Conservation (phyloP, 2,797 vertebrate genomes). For the Labeo calbasu region DNA sequence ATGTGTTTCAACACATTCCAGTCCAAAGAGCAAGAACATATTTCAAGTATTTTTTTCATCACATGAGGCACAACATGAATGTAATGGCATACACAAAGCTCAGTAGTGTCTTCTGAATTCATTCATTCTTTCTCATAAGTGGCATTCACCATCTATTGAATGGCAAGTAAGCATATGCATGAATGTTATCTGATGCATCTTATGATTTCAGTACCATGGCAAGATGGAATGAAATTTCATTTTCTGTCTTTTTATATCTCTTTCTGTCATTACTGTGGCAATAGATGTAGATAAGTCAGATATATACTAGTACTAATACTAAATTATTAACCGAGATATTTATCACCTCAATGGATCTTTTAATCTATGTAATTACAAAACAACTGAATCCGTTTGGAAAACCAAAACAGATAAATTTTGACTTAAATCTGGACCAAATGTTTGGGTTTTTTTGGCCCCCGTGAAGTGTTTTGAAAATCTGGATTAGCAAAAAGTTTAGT, state of each 20-base stretch:
- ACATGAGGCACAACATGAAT: background rate
- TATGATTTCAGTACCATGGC: background rate
- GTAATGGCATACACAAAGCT: constrained; percentile 1
- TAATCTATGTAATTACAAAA: background rate
- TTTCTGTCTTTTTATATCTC: too few relatives aligned
- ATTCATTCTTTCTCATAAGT: constrained; percentile 15
- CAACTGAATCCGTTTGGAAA: background rate
- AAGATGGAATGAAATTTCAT: too few relatives aligned
- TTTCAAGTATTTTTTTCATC: background rate
- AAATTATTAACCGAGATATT: background rate
- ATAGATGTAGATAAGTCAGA: background rate
- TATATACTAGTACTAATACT: background rate
- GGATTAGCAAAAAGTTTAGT: too few relatives aligned
- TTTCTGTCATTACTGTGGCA: too few relatives aligned
- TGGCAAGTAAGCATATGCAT: constrained; percentile 3
- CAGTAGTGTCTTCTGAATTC: constrained; percentile 7
- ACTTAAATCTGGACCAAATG: background rate
- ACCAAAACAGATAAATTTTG: background rate
- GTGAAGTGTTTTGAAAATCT: too few relatives aligned
- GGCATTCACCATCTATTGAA: background rate
- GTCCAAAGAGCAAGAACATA: background rate
- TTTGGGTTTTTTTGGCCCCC: too few relatives aligned
- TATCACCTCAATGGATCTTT: background rate
- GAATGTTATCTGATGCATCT: background rate
- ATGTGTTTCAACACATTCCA: background rate